Percentiles rank a stretch among this genome's conserved stretches.
Conservation (phyloP, 2,888 invertebrate species). For the Kuschelorhynchus macadamiae region DNA sequence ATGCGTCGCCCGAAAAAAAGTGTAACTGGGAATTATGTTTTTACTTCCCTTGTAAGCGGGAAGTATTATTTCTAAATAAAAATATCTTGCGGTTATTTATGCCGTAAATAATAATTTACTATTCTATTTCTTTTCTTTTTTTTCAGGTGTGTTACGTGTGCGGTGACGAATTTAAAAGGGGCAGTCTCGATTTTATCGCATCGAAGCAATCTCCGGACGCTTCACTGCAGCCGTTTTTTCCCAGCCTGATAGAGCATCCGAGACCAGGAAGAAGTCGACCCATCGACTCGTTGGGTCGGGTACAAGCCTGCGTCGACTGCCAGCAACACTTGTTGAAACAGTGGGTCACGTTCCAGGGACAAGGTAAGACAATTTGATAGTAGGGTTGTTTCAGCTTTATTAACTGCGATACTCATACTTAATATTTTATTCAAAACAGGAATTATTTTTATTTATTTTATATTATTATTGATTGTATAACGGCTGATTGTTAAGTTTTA, state of each 20-base stretch:
- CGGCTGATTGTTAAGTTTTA: no score
- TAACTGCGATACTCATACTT: no score
- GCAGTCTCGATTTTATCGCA: conserved; percentile 81
- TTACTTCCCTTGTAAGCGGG: no score
- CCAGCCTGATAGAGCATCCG: conserved; percentile 79
- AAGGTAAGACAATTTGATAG: conserved; percentile 35
- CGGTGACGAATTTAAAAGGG: conserved; percentile 88
- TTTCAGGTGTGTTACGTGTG: conserved; percentile 83
- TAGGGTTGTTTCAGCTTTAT: no score
- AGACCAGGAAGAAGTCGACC: conserved; percentile 88
- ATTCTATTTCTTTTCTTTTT: conserved; percentile 4
- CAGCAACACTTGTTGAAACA: conserved; percentile 89
- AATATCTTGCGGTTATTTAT: no score
- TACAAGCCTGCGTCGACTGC: conserved; percentile 87
- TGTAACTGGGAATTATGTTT: no score
- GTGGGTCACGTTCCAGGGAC: conserved; percentile 79
- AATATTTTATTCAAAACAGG: no score
- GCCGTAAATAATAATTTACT: no score
- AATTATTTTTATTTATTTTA: no score
- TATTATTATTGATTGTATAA: no score
- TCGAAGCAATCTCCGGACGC: conserved; percentile 70
- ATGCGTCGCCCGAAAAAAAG: no score
- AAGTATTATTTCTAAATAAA: no score
- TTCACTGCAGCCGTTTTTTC: conserved; percentile 64
- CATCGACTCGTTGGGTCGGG: conserved; percentile 83